These are phyloP conservation scores for Scaptomyza parva DNA, from an alignment of 2,888 invertebrate genomes.

Conservation along the genomic window DNA sequence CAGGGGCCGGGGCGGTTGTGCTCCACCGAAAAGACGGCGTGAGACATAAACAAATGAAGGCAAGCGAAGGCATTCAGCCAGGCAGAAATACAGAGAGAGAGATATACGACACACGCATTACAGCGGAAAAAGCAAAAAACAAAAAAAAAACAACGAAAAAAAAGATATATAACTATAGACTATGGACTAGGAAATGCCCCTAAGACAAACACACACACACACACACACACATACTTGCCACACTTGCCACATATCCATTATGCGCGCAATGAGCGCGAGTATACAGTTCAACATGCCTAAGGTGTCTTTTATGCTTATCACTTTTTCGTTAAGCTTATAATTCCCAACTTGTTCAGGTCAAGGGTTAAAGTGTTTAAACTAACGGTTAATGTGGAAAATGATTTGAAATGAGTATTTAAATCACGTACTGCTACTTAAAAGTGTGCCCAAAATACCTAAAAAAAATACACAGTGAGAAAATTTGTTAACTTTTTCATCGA, in stretches of 20 bases:
- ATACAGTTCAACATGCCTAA: constrained; percentile 30
- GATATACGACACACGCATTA: constrained; percentile 55
- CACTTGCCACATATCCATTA: constrained; percentile 53
- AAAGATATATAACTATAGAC: too few relatives aligned
- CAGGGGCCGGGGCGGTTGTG: too few relatives aligned
- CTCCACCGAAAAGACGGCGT: constrained; percentile 18
- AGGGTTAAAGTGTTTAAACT: too few relatives aligned
- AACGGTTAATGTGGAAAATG: too few relatives aligned
- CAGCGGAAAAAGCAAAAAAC: constrained; percentile 24
- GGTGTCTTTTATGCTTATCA: background rate
- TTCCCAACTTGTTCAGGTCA: background rate
- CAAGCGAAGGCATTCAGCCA: constrained; percentile 36
- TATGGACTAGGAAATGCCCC: constrained; percentile 61
- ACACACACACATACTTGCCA: constrained; percentile 44
- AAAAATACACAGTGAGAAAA: too few relatives aligned
- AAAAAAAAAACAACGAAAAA: constrained; percentile 27
- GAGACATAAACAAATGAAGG: constrained; percentile 74
- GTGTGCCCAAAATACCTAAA: too few relatives aligned
- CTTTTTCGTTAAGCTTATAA: background rate
- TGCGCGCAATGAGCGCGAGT: constrained; percentile 15
- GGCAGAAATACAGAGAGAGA: constrained; percentile 46
- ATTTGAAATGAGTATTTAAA: too few relatives aligned
- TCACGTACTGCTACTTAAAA: too few relatives aligned
- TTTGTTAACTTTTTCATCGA: too few relatives aligned
- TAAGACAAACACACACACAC: constrained; percentile 49